Conservation (phyloP, 64 coral and sea anemone genomes). For the Stichodactyla helianthus region DNA sequence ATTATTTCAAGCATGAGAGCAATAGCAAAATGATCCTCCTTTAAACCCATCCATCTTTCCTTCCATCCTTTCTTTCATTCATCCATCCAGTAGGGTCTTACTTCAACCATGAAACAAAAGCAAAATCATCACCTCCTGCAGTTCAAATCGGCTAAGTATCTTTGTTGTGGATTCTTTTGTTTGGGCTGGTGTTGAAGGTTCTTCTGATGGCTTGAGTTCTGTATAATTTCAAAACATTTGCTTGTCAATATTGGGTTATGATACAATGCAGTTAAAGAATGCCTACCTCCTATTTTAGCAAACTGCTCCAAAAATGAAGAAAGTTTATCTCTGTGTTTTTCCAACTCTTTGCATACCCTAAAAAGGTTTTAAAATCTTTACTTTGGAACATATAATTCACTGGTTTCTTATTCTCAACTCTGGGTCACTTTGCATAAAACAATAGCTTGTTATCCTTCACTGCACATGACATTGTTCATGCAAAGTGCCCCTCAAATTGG, state of each 20-base stretch:
- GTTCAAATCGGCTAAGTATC: conserved; percentile 74
- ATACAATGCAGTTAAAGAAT: not conserved
- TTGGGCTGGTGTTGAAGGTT: not conserved
- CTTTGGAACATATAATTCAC: not conserved
- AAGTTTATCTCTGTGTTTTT: conserved; percentile 55
- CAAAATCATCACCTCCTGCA: conserved; percentile 70
- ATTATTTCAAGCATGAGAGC: too few relatives aligned
- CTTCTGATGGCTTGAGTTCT: not conserved
- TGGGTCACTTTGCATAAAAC: too few relatives aligned
- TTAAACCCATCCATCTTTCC: too few relatives aligned
- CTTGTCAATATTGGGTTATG: too few relatives aligned
- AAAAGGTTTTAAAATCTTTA: not conserved
- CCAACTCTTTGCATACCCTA: conserved; percentile 24
- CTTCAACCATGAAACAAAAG: not conserved
- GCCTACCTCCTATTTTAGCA: conserved; percentile 49
- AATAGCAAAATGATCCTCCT: too few relatives aligned
- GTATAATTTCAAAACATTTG: too few relatives aligned
- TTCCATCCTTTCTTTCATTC: too few relatives aligned
- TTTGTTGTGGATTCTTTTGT: conserved; percentile 42
- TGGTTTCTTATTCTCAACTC: not conserved
- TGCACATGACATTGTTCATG: too few relatives aligned
- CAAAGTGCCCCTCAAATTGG: too few relatives aligned
- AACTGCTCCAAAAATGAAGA: conserved; percentile 50
- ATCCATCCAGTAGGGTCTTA: too few relatives aligned
- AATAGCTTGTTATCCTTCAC: too few relatives aligned